phyloP scores from a whole-genome alignment of 2,113 vertebrate species.

The Psettodes erumei region DNA sequence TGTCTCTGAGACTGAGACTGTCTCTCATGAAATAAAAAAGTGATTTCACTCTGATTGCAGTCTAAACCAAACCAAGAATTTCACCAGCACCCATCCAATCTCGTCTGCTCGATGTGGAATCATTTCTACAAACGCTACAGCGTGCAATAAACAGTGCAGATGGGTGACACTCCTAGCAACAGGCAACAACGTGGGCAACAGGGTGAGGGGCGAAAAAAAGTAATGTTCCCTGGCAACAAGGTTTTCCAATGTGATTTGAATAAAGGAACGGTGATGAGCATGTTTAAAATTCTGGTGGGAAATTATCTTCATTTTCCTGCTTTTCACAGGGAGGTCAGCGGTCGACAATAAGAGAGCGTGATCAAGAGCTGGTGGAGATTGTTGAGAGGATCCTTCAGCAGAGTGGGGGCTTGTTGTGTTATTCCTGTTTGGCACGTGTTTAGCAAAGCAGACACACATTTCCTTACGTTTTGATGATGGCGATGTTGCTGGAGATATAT shows the following conservation, averaged over 20 bases:
- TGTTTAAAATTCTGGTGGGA: slow-evolving; percentile 17
- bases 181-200: slow-evolving; percentile 56
- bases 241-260: slow-evolving; percentile 32
- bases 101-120: slow-evolving; percentile 14
- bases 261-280: slow-evolving; percentile 4
- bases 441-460: neutral
- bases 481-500: neutral
- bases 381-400: slow-evolving; percentile 12
- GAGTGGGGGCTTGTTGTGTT: slow-evolving; percentile 5
- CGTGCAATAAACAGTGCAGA: slow-evolving; percentile 46
- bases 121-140: slow-evolving; percentile 34
- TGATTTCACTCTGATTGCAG: slow-evolving; percentile 48
- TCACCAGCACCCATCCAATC: no score
- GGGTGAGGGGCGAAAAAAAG: neutral
- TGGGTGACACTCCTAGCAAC: slow-evolving; percentile 66
- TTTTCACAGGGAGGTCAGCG: slow-evolving; percentile 20
- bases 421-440: neutral
- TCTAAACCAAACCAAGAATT: slow-evolving; percentile 39
- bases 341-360: neutral
- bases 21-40: neutral
- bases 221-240: slow-evolving; percentile 67
- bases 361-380: neutral
- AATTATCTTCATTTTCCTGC: slow-evolving; percentile 1
- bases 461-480: neutral
- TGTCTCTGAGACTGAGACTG: no score